Conservation (phyloP, 2,888 invertebrate species). For the Lacanobia wlatinum region DNA sequence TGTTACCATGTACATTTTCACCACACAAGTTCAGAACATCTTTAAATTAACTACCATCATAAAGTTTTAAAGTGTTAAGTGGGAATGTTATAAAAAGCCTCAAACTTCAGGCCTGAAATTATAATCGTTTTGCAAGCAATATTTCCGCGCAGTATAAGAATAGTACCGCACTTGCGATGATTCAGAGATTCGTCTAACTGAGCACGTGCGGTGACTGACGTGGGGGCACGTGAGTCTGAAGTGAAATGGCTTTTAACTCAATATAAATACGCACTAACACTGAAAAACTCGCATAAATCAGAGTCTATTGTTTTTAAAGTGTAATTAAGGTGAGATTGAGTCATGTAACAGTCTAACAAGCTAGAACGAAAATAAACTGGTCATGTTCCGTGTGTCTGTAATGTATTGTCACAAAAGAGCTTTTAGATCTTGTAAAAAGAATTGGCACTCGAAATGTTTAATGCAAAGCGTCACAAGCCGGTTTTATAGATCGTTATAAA, state of each 20-base stretch:
- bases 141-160: slow-evolving; percentile 51
- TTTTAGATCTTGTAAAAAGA: slow-evolving; percentile 50
- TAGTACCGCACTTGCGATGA: slow-evolving; percentile 59
- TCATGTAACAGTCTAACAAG: slow-evolving; percentile 42
- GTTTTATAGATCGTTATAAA: slow-evolving; percentile 37
- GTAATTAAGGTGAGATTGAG: slow-evolving; percentile 53
- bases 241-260: slow-evolving; percentile 67
- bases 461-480: slow-evolving; percentile 43
- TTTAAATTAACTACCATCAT: not conserved
- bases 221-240: slow-evolving; percentile 65
- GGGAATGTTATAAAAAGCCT: slow-evolving; percentile 20
- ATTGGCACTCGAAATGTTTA: slow-evolving; percentile 51
- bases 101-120: slow-evolving; percentile 29
- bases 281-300: slow-evolving; percentile 55
- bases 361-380: slow-evolving; percentile 47
- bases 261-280: slow-evolving; percentile 53
- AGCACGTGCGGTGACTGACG: slow-evolving; percentile 65
- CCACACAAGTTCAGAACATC: not conserved
- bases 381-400: slow-evolving; percentile 20
- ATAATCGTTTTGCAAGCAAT: slow-evolving; percentile 38
- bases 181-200: slow-evolving; percentile 61
- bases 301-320: slow-evolving; percentile 45
- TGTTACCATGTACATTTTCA: not conserved
- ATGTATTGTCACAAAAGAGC: slow-evolving; percentile 35
- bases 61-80: slow-evolving; percentile 12